phyloP scores from a whole-genome alignment of 2,113 vertebrate genomes.

The Leucopsar rothschildi region DNA sequence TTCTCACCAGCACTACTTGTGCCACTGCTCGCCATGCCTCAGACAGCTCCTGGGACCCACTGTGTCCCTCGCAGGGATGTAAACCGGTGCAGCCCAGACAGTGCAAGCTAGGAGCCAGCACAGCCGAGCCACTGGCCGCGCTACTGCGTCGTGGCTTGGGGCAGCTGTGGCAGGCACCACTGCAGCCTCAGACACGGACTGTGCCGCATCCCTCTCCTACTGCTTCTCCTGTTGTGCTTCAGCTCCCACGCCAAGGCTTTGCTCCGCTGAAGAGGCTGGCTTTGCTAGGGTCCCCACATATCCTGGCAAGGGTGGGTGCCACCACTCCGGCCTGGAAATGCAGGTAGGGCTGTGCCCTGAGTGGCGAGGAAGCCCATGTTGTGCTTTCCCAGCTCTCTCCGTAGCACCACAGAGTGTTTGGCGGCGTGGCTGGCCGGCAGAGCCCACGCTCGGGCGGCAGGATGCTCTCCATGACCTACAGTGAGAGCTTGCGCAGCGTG shows the following conservation, averaged over 20 bases:
- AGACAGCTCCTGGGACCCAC: rapidly evolving
- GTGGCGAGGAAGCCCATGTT: background rate
- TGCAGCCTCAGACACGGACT: background rate
- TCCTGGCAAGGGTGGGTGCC: background rate
- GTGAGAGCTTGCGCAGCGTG: constrained; percentile 92
- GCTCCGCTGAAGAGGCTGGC: background rate
- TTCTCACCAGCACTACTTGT: background rate
- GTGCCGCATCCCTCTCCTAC: background rate
- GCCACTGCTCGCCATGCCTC: rapidly evolving
- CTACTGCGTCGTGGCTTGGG: background rate
- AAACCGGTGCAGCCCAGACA: background rate
- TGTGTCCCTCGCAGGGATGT: rapidly evolving
- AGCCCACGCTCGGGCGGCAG: constrained; percentile 74
- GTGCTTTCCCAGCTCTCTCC: constrained; percentile 1
- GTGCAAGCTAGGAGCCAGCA: background rate
- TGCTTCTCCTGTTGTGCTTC: background rate
- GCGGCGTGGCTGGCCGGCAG: constrained; percentile 71
- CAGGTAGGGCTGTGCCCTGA: background rate
- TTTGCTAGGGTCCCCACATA: background rate
- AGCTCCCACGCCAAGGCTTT: background rate
- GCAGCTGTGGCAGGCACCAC: background rate
- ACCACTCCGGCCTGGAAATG: rapidly evolving
- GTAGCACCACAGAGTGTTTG: background rate
- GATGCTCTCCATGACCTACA: constrained; percentile 98
- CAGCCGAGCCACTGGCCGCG: rapidly evolving